Base-by-base conservation (phyloP, 2,113 vertebrate genomes). In the Apteryx mantelli region DNA sequence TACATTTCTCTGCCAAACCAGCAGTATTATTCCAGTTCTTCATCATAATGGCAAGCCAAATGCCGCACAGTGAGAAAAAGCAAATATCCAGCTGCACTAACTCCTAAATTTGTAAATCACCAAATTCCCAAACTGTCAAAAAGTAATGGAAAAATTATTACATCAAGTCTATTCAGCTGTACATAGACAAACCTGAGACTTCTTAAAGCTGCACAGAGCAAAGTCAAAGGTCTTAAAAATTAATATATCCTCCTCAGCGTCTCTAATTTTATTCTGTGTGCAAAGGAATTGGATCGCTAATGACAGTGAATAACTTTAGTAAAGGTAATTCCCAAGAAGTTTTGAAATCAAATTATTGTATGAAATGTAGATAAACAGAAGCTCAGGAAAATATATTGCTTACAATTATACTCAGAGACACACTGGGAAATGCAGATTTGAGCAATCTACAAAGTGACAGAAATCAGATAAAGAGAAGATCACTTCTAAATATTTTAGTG, bases 101-200 rank as follows among this genome's bases (percentile, higher is more conserved):
- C 17, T 1, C 53, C 53, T 0, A 5, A 3, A 69, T 15, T 3
- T 36, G 30, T 10, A 38, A 63, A 61, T 38, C 78, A 1, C 10
- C 26, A 0, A 4, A 0, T 52, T 3, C 74, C 79, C 73, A 2
- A n/a, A 10, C 7, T 2, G 7, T 2, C 22, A 5, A 38, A 34
- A 42, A 4, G 4, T 3, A 1, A 6, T 0, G 16, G 71, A 18
- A 28, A 34, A 22, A 48, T 2, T 6, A 1, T 5, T 6, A 0
- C 24, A 1, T 7, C 26, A 3, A 58, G 58, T 11, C 1, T 4
- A 4, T 2, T 4, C 44, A 17, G 71, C 38, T 4, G 16, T 8
- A 4, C 3, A 4, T 2, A 3, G 24, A 68, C 16, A 40, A 38
- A 30, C 5, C 55, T 2, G 34, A 5, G 13, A 21, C 70, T 48